phyloP scores from a whole-genome alignment of 2,113 vertebrate genomes.

The Arvicanthis niloticus region DNA sequence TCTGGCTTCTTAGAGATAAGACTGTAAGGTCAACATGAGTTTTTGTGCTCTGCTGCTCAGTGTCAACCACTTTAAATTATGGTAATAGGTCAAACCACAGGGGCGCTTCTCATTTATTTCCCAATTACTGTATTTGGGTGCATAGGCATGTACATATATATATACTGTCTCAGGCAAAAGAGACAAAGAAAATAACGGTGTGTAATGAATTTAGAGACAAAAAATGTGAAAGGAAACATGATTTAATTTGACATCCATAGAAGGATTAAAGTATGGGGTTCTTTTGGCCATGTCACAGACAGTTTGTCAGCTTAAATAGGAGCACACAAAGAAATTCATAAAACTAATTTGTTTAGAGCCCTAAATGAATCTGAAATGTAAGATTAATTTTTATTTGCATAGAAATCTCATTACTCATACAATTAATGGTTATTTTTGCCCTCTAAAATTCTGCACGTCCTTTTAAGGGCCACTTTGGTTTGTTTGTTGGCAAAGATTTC shows the following conservation, averaged over 20 bases:
- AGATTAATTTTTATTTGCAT: constrained; percentile 59
- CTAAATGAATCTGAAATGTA: constrained; percentile 55
- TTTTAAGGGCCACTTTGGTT: constrained; percentile 24
- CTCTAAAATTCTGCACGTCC: constrained; percentile 12
- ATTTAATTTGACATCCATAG: neutral
- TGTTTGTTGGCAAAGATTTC: constrained; percentile 50
- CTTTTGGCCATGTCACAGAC: neutral
- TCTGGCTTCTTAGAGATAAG: constrained; percentile 64
- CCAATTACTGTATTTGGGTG: neutral
- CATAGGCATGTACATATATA: neutral
- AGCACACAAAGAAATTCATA: constrained; percentile 1
- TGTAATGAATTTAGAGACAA: constrained; percentile 1
- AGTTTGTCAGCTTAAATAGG: constrained; percentile 6
- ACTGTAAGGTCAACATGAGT: constrained; percentile 44
- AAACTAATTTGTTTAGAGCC: constrained; percentile 7
- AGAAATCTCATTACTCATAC: constrained; percentile 50
- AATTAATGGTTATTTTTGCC: constrained; percentile 19
- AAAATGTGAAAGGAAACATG: neutral
- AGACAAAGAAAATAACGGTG: neutral
- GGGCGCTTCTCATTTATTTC: constrained; percentile 50
- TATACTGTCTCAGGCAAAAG: neutral
- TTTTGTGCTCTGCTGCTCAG: constrained; percentile 41
- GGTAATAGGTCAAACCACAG: constrained; percentile 40
- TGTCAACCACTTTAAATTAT: constrained; percentile 71
- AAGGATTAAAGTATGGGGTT: neutral